These are phyloP conservation scores for Scrobipalpa atriplicella DNA, from an alignment of 2,888 invertebrate species.

Conservation along the genomic window DNA sequence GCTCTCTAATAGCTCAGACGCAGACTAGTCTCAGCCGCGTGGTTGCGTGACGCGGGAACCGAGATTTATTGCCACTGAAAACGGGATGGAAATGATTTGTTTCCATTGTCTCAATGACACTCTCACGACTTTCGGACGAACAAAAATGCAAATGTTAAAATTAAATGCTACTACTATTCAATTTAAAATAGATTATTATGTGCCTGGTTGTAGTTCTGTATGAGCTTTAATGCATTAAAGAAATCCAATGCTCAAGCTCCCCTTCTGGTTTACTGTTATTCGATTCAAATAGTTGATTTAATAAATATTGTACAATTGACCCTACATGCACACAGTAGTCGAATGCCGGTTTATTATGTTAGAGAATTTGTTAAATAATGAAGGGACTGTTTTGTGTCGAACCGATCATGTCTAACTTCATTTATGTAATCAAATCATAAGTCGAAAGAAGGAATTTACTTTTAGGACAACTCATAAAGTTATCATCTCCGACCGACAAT, in stretches of 20 bases:
- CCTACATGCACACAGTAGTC: conserved; percentile 5
- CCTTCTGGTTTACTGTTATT: conserved; percentile 6
- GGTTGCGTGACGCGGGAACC: conserved; percentile 28
- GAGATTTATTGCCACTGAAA: conserved; percentile 35
- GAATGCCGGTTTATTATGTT: background rate
- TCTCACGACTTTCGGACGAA: conserved; percentile 27
- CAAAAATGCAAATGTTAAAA: conserved; percentile 25
- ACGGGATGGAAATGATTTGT: conserved; percentile 33
- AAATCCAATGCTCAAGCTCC: background rate
- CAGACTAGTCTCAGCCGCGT: conserved; percentile 23
- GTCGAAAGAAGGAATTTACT: too few relatives aligned
- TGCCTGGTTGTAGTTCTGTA: background rate
- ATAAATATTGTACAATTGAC: conserved; percentile 23
- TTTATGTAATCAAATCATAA: too few relatives aligned
- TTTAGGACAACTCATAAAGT: too few relatives aligned
- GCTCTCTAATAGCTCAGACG: conserved; percentile 23
- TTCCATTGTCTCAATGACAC: conserved; percentile 30
- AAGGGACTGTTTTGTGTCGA: conserved; percentile 7
- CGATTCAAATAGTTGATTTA: conserved; percentile 20
- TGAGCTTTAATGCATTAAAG: background rate
- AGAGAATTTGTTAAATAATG: background rate
- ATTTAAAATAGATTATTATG: background rate
- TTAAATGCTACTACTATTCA: background rate
- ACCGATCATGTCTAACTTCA: too few relatives aligned
- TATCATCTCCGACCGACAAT: too few relatives aligned